phyloP scores from a whole-genome alignment of 2,113 vertebrate genomes.

The Cisticola juncidis region DNA sequence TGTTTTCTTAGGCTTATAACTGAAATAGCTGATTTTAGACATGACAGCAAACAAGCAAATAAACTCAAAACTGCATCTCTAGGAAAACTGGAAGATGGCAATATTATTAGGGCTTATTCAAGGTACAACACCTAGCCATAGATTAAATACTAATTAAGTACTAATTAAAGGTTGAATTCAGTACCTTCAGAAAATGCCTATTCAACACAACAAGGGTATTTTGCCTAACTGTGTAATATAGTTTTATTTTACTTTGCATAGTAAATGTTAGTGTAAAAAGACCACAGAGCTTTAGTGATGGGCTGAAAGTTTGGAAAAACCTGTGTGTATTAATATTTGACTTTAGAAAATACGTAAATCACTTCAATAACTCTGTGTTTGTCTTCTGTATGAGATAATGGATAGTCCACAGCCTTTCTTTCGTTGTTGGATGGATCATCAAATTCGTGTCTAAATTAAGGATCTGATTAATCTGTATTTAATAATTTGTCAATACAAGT shows the following conservation, averaged over 20 bases:
- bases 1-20: not conserved
- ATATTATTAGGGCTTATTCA: constrained; percentile 53
- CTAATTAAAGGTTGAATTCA: constrained; percentile 59
- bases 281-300: constrained; percentile 11
- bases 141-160: constrained; percentile 69
- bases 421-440: not conserved
- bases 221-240: constrained; percentile 12
- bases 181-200: constrained; percentile 56
- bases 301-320: not conserved
- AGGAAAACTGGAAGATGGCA: not conserved
- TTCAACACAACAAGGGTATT: constrained; percentile 46
- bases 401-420: not conserved
- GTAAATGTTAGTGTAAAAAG: not conserved
- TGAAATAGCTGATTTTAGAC: constrained; percentile 15
- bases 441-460: constrained; percentile 20
- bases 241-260: not conserved
- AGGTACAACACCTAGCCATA: not conserved
- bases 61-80: not conserved
- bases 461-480: not conserved
- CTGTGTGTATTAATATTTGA: not conserved
- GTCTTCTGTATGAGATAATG: not conserved
- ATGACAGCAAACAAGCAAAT: not conserved
- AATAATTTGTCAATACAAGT: not conserved
- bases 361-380: not conserved
- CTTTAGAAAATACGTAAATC: not conserved